These are phyloP conservation scores for Falcaria lacertinaria DNA, from an alignment of 2,888 invertebrate species.

Conservation along the genomic window DNA sequence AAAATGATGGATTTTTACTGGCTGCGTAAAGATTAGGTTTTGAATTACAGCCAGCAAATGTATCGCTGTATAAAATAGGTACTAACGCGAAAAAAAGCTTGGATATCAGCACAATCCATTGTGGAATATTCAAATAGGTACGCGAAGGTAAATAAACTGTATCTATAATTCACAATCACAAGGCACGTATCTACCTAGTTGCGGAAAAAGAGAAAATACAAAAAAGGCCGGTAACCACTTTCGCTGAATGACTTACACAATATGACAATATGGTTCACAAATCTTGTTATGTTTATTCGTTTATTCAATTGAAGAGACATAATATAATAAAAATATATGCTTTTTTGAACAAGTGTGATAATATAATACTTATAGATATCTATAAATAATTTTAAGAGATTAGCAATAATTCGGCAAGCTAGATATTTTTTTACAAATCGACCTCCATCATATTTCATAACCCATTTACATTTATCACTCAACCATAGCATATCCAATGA, in stretches of 20 bases:
- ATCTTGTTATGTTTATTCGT: no score
- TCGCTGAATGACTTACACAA: not conserved
- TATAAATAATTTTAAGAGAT: no score
- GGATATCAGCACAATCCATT: no score
- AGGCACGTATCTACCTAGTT: not conserved
- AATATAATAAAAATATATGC: no score
- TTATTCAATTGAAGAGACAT: no score
- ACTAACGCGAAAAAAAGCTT: not conserved
- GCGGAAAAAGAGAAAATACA: not conserved
- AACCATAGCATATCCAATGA: conserved; percentile 17
- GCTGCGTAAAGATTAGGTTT: no score
- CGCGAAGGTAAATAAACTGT: not conserved
- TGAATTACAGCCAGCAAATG: no score
- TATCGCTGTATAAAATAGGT: no score
- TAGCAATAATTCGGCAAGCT: no score
- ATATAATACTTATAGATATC: no score
- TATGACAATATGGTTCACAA: not conserved
- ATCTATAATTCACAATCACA: not conserved
- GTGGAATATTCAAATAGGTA: not conserved
- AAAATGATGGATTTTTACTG: not conserved
- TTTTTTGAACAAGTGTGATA: no score
- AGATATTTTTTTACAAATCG: conserved; percentile 23
- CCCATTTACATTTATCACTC: conserved; percentile 33
- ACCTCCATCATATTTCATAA: conserved; percentile 39
- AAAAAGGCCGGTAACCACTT: not conserved